Conservation (phyloP, 2,113 vertebrate genomes). For the Antechinus stuartii region DNA sequence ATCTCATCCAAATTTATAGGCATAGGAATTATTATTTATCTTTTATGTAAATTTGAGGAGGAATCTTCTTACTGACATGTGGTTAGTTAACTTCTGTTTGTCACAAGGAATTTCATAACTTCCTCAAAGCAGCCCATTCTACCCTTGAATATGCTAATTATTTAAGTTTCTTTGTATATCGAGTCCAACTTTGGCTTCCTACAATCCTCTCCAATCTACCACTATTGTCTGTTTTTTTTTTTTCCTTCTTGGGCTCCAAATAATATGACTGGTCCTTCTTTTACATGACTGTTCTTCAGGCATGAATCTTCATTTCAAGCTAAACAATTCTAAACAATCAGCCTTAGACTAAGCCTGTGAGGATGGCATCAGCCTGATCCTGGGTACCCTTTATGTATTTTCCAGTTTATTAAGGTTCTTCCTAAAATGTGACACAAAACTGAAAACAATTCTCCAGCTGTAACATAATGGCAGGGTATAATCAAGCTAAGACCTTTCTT, state of each 20-base stretch:
- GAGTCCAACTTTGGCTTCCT: neutral
- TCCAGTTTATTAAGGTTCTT: neutral
- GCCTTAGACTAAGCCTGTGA: neutral
- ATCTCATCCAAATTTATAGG: neutral
- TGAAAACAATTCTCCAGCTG: neutral
- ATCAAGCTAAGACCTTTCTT: neutral
- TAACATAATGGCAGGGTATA: neutral
- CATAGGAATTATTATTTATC: neutral
- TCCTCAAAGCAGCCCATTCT: neutral
- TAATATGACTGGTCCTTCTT: neutral
- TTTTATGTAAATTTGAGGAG: neutral
- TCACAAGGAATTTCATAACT: neutral
- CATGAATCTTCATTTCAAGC: neutral
- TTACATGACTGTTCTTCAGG: neutral
- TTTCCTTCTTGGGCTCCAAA: neutral
- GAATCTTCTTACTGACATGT: neutral
- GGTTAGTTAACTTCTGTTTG: neutral
- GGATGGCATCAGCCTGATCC: neutral
- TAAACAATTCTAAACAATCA: neutral
- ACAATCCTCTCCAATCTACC: neutral
- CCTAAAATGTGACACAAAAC: neutral
- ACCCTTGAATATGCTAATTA: neutral
- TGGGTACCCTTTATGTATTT: neutral
- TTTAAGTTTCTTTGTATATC: neutral
- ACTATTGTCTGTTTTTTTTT: neutral